Percentiles rank a stretch among this genome's conserved stretches.
Conservation (phyloP, 2,888 invertebrate genomes). For the Argyra leucocephala region DNA sequence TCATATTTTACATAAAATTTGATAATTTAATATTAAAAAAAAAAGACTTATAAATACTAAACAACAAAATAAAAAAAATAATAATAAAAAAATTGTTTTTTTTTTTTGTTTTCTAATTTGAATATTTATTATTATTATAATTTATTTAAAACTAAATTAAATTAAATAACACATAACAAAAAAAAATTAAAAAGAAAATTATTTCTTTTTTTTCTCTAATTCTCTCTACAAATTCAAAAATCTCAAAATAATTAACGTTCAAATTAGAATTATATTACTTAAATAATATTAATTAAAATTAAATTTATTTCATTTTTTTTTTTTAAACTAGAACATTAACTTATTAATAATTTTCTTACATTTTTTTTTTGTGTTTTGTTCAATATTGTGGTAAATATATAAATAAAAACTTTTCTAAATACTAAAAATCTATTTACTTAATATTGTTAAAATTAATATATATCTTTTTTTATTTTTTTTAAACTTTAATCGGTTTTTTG, state of each 20-base stretch:
- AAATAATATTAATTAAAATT: neutral
- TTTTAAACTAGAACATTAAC: neutral
- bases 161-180: slow-evolving; percentile 3
- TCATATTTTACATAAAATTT: neutral
- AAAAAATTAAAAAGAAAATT: neutral
- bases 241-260: neutral
- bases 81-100: neutral
- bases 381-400: neutral
- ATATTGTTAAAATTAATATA: neutral
- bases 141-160: neutral
- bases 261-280: neutral
- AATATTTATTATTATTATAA: neutral
- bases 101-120: neutral
- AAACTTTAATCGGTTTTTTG: neutral
- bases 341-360: neutral
- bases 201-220: neutral
- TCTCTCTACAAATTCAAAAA: neutral
- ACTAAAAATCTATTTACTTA: neutral
- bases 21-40: neutral
- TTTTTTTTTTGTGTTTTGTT: no score
- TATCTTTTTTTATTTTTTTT: no score
- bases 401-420: neutral
- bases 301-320: neutral
- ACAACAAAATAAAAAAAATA: neutral
- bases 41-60: neutral